A percentile compares a stretch with the other conserved stretches of the same genome.
These are phyloP conservation scores for Amphibalanus amphitrite DNA, from an alignment of 1,140 invertebrate species.

Conservation along the genomic window DNA sequence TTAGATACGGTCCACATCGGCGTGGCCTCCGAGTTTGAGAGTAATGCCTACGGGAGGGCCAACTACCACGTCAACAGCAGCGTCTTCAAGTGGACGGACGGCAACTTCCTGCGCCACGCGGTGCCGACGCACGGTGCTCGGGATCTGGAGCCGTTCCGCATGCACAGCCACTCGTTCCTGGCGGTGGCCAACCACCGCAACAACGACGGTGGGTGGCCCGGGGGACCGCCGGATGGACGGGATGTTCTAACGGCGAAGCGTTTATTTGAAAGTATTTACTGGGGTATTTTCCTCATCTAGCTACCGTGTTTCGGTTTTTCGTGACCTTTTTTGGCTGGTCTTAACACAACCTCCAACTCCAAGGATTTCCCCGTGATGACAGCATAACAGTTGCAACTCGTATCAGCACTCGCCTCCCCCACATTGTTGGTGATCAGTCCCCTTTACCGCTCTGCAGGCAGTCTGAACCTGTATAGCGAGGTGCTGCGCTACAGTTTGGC, in stretches of 20 bases:
- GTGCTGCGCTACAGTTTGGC: not conserved
- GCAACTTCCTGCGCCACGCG: not conserved
- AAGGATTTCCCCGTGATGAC: not conserved
- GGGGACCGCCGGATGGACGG: not conserved
- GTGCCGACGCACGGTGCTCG: not conserved
- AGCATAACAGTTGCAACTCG: not conserved
- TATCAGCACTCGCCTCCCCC: not conserved
- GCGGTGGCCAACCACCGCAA: not conserved
- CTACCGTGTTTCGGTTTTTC: not conserved
- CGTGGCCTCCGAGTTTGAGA: too few relatives aligned
- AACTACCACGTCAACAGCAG: not conserved
- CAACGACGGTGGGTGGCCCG: not conserved
- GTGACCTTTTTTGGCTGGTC: too few relatives aligned
- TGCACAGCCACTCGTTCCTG: not conserved
- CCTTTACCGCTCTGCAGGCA: not conserved
- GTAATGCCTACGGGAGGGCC: too few relatives aligned
- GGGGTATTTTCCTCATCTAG: not conserved
- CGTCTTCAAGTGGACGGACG: not conserved
- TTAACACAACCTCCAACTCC: not conserved
- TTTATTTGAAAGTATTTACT: not conserved
- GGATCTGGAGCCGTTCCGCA: not conserved
- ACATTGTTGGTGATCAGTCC: not conserved
- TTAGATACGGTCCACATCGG: too few relatives aligned
- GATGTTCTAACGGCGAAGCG: not conserved
- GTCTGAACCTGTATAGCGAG: not conserved